A percentile compares a stretch with the other conserved stretches of the same genome.
Evolutionary conservation across 2,797 vertebrate species (phyloP).

Genomic region (Xyrichtys novacula): DNA sequence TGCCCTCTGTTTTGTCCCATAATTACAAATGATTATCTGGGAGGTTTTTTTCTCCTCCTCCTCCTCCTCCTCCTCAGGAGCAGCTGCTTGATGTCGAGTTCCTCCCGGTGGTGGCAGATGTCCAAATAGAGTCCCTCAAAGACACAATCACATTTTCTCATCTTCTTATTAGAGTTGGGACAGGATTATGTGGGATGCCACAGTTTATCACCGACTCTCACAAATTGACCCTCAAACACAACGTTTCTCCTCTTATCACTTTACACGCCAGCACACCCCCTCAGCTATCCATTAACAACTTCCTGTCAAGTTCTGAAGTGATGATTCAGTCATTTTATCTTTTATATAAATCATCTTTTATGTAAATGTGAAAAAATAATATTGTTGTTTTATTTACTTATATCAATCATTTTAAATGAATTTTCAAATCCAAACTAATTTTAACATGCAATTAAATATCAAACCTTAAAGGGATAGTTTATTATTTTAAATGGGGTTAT

Average conservation of each 20-base stretch:
- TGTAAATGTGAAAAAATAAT: background rate
- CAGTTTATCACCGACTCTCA: conserved; percentile 69
- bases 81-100: conserved; percentile 59
- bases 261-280: conserved; percentile 47
- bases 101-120: conserved; percentile 46
- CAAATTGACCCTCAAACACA: conserved; percentile 73
- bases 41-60: conserved; percentile 8
- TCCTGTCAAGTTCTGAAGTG: conserved; percentile 13
- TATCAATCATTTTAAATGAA: no score
- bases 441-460: no score
- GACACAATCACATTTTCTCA: conserved; percentile 76
- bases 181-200: conserved; percentile 69
- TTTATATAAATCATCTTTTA: background rate
- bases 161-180: conserved; percentile 75
- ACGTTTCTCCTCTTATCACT: conserved; percentile 68
- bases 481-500: no score
- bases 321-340: conserved; percentile 14
- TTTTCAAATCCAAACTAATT: no score
- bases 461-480: no score
- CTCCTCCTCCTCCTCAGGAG: conserved; percentile 12
- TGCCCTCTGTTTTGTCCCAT: conserved; percentile 65
- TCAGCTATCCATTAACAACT: conserved; percentile 49
- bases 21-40: conserved; percentile 66
- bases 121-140: conserved; percentile 66
- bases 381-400: no score